Evolutionary conservation across 2,113 vertebrate species (phyloP).

Genomic region (Bolborhynchus lineola): DNA sequence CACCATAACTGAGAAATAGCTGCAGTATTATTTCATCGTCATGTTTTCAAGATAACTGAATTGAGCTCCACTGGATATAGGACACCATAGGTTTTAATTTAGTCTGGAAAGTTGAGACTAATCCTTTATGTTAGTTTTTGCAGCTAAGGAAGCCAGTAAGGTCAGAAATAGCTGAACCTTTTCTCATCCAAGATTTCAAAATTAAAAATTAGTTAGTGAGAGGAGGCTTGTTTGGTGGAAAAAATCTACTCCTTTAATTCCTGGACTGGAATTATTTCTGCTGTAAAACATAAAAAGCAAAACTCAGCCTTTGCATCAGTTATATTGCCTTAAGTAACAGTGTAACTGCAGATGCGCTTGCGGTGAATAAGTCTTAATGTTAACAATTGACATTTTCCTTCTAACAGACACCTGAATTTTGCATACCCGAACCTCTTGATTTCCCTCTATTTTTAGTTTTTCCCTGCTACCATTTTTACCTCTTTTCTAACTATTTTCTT

Average conservation of each 20-base stretch:
- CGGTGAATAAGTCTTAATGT: not conserved
- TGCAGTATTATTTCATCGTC: not conserved
- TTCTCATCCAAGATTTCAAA: not conserved
- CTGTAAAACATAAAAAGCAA: not conserved
- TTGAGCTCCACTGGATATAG: not conserved
- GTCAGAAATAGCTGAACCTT: not conserved
- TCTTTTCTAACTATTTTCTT: not conserved
- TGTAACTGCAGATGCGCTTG: not conserved
- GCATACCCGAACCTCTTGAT: not conserved
- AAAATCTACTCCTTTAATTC: not conserved
- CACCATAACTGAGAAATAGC: not conserved
- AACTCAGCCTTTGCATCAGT: not conserved
- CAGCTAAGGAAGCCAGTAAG: not conserved
- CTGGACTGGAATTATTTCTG: not conserved
- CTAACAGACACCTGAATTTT: not conserved
- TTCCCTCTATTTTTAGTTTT: not conserved
- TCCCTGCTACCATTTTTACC: not conserved
- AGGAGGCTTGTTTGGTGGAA: not conserved
- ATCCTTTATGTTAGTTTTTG: not conserved
- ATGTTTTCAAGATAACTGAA: not conserved
- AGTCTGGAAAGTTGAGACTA: not conserved
- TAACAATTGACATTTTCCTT: not conserved
- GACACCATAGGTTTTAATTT: not conserved
- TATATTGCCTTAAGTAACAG: not conserved
- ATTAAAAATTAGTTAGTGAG: not conserved